These are phyloP conservation scores for Galeopterus variegatus DNA, from an alignment of 2,113 vertebrate genomes.

Conservation along the genomic window DNA sequence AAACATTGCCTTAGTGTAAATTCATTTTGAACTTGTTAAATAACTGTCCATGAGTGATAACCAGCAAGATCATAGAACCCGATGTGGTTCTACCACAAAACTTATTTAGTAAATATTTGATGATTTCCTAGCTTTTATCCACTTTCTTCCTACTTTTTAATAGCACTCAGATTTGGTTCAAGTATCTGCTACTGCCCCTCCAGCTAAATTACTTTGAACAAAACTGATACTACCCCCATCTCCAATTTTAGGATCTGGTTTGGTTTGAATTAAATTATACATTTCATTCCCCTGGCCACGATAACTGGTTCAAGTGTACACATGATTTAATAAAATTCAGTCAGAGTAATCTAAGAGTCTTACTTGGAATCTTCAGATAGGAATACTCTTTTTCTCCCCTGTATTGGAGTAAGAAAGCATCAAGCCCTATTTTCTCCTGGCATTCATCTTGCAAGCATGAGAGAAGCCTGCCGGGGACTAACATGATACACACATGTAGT, in stretches of 20 bases:
- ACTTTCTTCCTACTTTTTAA: slow-evolving; percentile 35
- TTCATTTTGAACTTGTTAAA: slow-evolving; percentile 40
- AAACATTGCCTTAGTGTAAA: background rate
- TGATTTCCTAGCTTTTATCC: background rate
- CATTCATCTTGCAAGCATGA: background rate
- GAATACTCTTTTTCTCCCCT: background rate
- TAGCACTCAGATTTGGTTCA: slow-evolving; percentile 11
- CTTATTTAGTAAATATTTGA: slow-evolving; percentile 34
- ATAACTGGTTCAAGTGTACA: background rate
- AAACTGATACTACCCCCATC: background rate
- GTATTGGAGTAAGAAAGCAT: background rate
- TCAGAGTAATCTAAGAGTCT: slow-evolving; percentile 16
- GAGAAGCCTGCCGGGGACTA: background rate
- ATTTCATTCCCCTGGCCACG: background rate
- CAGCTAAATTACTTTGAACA: background rate
- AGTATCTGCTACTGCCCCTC: background rate
- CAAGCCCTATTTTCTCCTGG: background rate
- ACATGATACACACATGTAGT: background rate
- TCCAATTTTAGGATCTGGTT: slow-evolving; percentile 3
- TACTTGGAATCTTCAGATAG: background rate
- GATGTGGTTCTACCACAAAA: background rate
- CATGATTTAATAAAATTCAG: slow-evolving; percentile 43
- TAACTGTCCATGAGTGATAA: background rate
- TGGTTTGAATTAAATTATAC: slow-evolving; percentile 10
- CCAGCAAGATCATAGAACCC: background rate